Evolutionary conservation across 2,797 vertebrate genomes (phyloP).

Genomic region (Parotocinclus haroldoi): DNA sequence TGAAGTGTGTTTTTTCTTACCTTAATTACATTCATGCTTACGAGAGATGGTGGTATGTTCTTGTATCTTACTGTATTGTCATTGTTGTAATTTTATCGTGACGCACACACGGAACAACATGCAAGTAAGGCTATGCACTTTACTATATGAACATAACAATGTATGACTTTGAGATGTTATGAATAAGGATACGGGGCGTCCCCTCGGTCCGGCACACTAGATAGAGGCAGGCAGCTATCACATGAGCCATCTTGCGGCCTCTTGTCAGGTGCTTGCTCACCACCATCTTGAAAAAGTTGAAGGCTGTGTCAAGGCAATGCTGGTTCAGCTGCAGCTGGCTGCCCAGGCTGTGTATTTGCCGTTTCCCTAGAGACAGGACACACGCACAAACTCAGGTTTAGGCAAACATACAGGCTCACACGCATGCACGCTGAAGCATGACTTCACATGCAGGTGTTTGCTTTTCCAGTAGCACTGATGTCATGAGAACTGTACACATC

Average conservation of each 20-base stretch:
- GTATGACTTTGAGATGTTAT: no score
- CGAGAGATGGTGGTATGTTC: no score
- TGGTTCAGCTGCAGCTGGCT: slow-evolving; percentile 95
- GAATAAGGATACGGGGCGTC: slow-evolving; percentile 92
- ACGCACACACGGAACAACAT: no score
- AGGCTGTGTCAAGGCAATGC: slow-evolving; percentile 95
- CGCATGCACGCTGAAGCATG: slow-evolving; percentile 38
- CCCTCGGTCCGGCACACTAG: slow-evolving; percentile 96
- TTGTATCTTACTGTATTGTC: no score
- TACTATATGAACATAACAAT: no score
- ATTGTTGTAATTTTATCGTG: no score
- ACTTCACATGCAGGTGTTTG: slow-evolving; percentile 54
- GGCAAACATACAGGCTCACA: slow-evolving; percentile 27
- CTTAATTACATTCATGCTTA: no score
- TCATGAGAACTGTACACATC: slow-evolving; percentile 48
- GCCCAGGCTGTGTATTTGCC: slow-evolving; percentile 94
- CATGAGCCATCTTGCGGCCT: slow-evolving; percentile 87
- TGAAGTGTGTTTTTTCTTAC: no score
- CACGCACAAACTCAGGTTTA: slow-evolving; percentile 28
- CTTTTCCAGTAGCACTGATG: slow-evolving; percentile 54
- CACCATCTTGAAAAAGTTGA: slow-evolving; percentile 99
- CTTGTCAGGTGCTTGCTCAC: slow-evolving; percentile 93
- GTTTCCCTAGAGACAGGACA: slow-evolving; percentile 76
- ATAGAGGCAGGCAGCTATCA: slow-evolving; percentile 95
- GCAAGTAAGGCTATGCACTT: no score